Evolutionary conservation across 2,797 vertebrate genomes (phyloP).

Genomic region (Anguilla megastoma): DNA sequence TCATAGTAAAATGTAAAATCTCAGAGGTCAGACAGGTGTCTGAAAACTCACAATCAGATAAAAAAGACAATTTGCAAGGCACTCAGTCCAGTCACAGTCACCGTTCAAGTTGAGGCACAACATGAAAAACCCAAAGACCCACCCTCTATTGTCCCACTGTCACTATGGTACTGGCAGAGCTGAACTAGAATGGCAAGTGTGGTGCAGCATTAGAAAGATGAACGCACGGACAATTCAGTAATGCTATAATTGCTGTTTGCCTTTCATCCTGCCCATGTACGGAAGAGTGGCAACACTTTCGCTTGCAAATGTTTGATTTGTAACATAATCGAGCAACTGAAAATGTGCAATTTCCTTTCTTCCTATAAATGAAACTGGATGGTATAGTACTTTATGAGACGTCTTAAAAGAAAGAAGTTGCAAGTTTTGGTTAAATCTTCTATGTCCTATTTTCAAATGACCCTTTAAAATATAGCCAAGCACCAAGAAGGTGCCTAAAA

Average conservation of each 20-base stretch:
- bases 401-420: too few species aligned
- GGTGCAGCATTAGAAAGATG: conserved; percentile 21
- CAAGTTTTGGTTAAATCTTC: neutral
- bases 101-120: neutral
- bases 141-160: neutral
- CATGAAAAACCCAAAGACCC: neutral
- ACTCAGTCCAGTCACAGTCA: neutral
- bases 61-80: neutral
- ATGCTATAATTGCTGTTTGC: conserved; percentile 36
- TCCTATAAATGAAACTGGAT: neutral
- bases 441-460: neutral
- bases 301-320: neutral
- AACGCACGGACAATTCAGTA: conserved; percentile 25
- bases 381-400: neutral
- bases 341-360: neutral
- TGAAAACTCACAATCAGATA: conserved; percentile 21
- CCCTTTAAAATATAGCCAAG: neutral
- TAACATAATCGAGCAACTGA: neutral
- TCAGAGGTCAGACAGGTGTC: neutral
- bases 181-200: conserved; percentile 28
- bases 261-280: conserved; percentile 15
- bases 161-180: neutral
- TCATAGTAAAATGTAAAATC: neutral
- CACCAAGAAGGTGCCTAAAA: conserved; percentile 14
- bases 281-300: conserved; percentile 18